These are phyloP conservation scores for Cephonodes hylas DNA, from an alignment of 2,888 invertebrate species.

Conservation along the genomic window DNA sequence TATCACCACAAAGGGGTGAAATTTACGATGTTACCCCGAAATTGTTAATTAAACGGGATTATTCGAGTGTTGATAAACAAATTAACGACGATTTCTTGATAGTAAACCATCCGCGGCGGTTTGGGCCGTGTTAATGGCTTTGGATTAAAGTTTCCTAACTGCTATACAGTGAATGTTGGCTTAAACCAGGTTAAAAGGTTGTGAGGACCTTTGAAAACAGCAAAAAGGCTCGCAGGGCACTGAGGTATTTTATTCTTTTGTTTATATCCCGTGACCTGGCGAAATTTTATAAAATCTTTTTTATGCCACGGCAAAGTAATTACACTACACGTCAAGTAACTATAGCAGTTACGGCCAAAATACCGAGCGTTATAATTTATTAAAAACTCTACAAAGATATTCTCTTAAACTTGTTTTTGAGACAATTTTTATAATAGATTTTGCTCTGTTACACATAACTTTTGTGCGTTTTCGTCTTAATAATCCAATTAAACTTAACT, in stretches of 20 bases:
- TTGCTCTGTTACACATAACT: no score
- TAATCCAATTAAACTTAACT: no score
- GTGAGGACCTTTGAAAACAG: not conserved
- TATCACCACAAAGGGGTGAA: constrained; percentile 10
- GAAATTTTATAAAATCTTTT: not conserved
- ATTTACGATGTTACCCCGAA: constrained; percentile 13
- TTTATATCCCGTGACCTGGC: not conserved
- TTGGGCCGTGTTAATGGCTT: not conserved
- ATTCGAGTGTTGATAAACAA: constrained; percentile 51
- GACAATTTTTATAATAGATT: no score
- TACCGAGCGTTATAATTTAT: no score
- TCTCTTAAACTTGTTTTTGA: no score
- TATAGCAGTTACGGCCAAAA: no score
- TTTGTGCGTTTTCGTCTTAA: no score
- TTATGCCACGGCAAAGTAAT: not conserved
- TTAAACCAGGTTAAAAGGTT: not conserved
- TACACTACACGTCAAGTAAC: no score
- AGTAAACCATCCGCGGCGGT: not conserved
- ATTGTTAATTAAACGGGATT: constrained; percentile 49
- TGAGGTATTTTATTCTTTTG: not conserved
- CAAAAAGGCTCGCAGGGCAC: not conserved
- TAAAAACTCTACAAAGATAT: no score
- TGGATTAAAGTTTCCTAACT: constrained; percentile 5
- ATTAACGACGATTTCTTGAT: constrained; percentile 29
- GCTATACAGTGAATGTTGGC: not conserved